phyloP scores from a whole-genome alignment of 2,113 vertebrate genomes.

The Todiramphus saurophagus region DNA sequence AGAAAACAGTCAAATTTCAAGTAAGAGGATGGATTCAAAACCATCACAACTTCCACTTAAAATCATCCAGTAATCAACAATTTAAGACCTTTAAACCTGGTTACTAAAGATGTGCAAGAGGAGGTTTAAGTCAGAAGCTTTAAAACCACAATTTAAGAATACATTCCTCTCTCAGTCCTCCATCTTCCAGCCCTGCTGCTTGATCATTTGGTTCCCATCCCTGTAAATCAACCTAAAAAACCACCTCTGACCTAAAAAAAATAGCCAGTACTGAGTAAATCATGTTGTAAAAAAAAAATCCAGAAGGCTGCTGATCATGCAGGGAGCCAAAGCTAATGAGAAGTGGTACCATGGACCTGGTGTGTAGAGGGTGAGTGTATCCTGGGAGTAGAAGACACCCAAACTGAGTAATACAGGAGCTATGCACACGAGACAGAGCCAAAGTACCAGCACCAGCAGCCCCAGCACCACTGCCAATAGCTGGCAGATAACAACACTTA shows the following conservation, averaged over 20 bases:
- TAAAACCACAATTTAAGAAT: neutral
- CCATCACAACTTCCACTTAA: neutral
- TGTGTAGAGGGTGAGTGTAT: too few relatives aligned
- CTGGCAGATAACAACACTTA: neutral
- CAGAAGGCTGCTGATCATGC: rapidly evolving
- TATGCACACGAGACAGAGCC: neutral
- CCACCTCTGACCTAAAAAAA: neutral
- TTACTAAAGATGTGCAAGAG: neutral
- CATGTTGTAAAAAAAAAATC: too few relatives aligned
- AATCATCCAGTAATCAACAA: neutral
- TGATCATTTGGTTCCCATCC: neutral
- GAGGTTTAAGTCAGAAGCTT: neutral
- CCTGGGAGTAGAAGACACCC: neutral
- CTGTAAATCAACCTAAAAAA: neutral
- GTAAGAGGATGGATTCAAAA: neutral
- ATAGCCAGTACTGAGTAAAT: neutral
- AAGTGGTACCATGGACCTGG: neutral
- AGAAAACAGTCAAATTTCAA: neutral
- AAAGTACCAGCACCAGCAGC: neutral
- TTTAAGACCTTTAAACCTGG: neutral
- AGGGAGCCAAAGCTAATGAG: neutral
- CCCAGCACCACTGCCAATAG: neutral
- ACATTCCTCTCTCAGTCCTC: neutral
- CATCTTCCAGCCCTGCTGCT: neutral
- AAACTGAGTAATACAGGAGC: neutral